phyloP scores from a whole-genome alignment of 2,888 invertebrate species.

The Tanytarsus gracilentus region DNA sequence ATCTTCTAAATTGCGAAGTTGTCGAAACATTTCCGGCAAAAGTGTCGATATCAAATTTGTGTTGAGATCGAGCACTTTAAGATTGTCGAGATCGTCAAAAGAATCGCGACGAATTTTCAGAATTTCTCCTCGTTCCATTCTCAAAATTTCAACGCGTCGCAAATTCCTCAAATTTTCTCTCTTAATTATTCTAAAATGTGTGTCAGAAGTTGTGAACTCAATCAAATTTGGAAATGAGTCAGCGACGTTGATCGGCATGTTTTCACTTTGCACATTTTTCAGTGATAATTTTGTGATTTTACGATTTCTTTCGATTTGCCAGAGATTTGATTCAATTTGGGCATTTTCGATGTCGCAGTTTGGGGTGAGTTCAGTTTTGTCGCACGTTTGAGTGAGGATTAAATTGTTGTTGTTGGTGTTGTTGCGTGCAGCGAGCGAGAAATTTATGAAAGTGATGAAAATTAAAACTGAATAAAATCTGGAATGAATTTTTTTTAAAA shows the following conservation, averaged over 20 bases:
- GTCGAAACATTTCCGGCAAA: neutral
- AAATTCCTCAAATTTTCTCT: neutral
- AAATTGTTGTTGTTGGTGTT: no score
- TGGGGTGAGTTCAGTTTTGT: no score
- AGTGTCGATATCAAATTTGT: neutral
- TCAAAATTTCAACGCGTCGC: neutral
- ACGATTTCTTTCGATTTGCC: neutral
- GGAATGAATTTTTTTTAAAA: no score
- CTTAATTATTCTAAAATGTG: neutral
- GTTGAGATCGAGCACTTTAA: neutral
- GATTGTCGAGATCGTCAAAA: neutral
- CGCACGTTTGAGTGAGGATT: no score
- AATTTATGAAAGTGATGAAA: no score
- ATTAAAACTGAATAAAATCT: no score
- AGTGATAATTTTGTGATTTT: neutral
- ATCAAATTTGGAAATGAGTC: neutral
- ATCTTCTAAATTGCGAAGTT: neutral
- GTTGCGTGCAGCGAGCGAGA: no score
- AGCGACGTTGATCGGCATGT: neutral
- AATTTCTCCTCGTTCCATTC: neutral
- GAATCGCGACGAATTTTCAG: neutral
- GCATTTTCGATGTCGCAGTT: no score
- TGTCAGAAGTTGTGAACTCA: neutral
- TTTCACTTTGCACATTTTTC: neutral
- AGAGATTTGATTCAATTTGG: no score